phyloP scores from a whole-genome alignment of 2,797 vertebrate species.

The Danionella dracula region DNA sequence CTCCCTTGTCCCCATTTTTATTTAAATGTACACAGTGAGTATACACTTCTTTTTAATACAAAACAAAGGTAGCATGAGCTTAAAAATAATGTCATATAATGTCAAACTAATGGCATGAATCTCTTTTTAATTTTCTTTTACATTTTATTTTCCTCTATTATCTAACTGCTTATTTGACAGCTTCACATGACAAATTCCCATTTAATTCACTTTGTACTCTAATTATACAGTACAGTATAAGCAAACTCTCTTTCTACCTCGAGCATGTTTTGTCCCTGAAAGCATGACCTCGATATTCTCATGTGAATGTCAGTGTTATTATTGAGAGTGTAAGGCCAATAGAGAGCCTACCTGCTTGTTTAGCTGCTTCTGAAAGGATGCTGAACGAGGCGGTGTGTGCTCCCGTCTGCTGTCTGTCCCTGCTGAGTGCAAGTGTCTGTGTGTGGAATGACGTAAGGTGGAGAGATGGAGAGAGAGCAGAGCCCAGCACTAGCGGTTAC shows the following conservation, averaged over 20 bases:
- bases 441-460: slow-evolving; percentile 20
- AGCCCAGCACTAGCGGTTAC: slow-evolving; percentile 67
- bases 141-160: too few relatives aligned
- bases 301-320: not conserved
- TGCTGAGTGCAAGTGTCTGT: slow-evolving; percentile 9
- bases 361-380: slow-evolving; percentile 27
- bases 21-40: too few relatives aligned
- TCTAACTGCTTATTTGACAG: too few relatives aligned
- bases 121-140: not conserved
- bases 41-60: too few relatives aligned
- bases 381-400: slow-evolving; percentile 28
- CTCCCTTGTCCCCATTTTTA: not conserved
- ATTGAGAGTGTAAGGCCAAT: not conserved
- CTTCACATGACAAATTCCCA: too few relatives aligned
- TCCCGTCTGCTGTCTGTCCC: not conserved
- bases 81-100: too few relatives aligned
- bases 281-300: too few relatives aligned
- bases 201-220: too few relatives aligned
- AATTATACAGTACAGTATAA: too few relatives aligned
- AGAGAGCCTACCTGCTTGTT: slow-evolving; percentile 40
- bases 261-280: too few relatives aligned
- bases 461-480: slow-evolving; percentile 52
- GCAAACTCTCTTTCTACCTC: not conserved
- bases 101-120: too few relatives aligned
- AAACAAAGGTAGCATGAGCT: too few relatives aligned